Conservation (phyloP, 2,888 invertebrate species). For the Agriopis marginaria region DNA sequence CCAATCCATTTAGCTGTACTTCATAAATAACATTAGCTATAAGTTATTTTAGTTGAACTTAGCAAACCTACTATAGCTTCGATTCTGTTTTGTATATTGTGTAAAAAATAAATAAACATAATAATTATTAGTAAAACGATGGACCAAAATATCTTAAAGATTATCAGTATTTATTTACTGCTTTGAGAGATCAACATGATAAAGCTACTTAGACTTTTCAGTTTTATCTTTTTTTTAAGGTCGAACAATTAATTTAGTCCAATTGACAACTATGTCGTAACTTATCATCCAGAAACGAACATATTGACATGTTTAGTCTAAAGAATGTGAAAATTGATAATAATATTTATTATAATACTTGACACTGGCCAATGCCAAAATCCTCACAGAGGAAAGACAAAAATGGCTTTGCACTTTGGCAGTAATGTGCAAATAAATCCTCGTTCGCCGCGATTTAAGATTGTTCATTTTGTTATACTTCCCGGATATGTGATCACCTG, state of each 20-base stretch:
- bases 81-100: conserved; percentile 11
- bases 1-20: conserved; percentile 2
- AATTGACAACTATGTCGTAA: background rate
- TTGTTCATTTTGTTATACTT: conserved; percentile 12
- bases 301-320: too few relatives aligned
- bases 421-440: background rate
- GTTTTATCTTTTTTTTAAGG: background rate
- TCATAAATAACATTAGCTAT: conserved; percentile 4
- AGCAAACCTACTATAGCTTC: background rate
- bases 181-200: background rate
- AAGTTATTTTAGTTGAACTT: conserved; percentile 5
- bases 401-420: too few relatives aligned
- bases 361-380: too few relatives aligned
- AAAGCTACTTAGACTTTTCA: background rate
- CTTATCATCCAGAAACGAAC: background rate
- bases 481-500: conserved; percentile 22
- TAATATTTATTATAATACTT: too few relatives aligned
- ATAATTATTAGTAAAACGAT: background rate
- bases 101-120: conserved; percentile 6
- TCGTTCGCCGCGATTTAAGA: background rate
- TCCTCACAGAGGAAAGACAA: too few relatives aligned
- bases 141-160: conserved; percentile 13
- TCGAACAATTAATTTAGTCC: background rate
- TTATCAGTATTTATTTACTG: conserved; percentile 14
- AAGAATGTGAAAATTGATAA: too few relatives aligned